Percentiles rank a stretch among this genome's conserved stretches.
Conservation (phyloP, 2,797 vertebrate genomes). For the Antennarius maculatus region DNA sequence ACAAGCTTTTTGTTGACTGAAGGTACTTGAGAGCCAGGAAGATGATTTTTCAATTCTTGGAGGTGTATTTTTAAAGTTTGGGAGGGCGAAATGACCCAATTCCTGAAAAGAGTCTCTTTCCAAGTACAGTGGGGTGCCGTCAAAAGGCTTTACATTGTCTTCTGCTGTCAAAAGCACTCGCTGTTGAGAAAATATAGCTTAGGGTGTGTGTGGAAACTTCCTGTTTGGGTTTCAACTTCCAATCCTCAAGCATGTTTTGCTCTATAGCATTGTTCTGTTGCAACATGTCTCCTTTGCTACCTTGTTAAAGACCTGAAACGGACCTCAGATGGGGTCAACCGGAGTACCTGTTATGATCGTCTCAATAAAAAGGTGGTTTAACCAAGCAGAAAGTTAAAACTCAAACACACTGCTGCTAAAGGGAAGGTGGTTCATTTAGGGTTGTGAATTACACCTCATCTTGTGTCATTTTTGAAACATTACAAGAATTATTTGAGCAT, state of each 20-base stretch:
- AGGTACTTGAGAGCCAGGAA: slow-evolving; percentile 10
- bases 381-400: not conserved
- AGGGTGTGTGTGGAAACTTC: slow-evolving; percentile 55
- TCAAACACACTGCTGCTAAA: not conserved
- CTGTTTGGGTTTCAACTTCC: slow-evolving; percentile 56
- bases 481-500: not conserved
- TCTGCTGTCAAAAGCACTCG: not conserved
- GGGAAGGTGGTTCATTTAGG: no score
- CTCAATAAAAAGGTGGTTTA: not conserved
- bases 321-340: not conserved
- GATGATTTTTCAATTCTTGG: slow-evolving; percentile 18
- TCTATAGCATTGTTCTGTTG: slow-evolving; percentile 19
- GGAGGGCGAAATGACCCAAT: slow-evolving; percentile 45
- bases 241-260: slow-evolving; percentile 21
- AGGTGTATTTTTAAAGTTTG: slow-evolving; percentile 39
- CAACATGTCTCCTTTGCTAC: not conserved
- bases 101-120: slow-evolving; percentile 31
- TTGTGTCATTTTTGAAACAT: no score
- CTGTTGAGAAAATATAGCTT: slow-evolving; percentile 28
- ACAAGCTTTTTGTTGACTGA: not conserved
- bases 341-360: slow-evolving; percentile 20
- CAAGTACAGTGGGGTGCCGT: slow-evolving; percentile 28
- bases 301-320: not conserved
- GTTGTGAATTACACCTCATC: no score
- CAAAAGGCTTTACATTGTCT: slow-evolving; percentile 46